phyloP scores from a whole-genome alignment of 1,140 invertebrate species.

The Drosophila equinoxialis region DNA sequence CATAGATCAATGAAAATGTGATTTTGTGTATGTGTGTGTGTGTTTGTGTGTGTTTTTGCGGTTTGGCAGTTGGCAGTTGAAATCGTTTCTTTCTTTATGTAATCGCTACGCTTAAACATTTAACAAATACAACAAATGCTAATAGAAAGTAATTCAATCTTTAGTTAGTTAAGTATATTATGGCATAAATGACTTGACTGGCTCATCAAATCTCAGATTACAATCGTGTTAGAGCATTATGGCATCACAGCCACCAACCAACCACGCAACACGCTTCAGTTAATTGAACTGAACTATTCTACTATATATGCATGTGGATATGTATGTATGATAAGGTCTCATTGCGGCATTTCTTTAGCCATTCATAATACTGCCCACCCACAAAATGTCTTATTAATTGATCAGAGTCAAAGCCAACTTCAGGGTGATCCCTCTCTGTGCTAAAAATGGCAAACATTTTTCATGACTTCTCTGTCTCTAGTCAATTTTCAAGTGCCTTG shows the following conservation, averaged over 20 bases:
- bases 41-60: slow-evolving; percentile 26
- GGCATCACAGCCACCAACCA: no score
- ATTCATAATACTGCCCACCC: slow-evolving; percentile 22
- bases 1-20: slow-evolving; percentile 25
- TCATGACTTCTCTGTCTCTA: slow-evolving; percentile 28
- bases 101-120: slow-evolving; percentile 63
- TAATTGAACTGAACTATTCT: no score
- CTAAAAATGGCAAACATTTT: slow-evolving; percentile 36
- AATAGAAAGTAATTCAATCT: slow-evolving; percentile 33
- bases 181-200: slow-evolving; percentile 50
- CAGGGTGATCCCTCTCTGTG: slow-evolving; percentile 33
- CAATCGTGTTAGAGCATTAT: not conserved
- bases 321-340: not conserved
- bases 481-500: not conserved
- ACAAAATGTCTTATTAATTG: slow-evolving; percentile 42
- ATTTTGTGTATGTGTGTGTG: slow-evolving; percentile 21
- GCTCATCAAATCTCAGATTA: slow-evolving; percentile 10
- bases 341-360: slow-evolving; percentile 19
- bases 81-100: slow-evolving; percentile 37
- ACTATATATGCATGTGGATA: no score
- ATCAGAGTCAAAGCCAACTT: slow-evolving; percentile 44
- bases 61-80: slow-evolving; percentile 12
- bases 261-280: no score
- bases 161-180: slow-evolving; percentile 22
- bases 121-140: slow-evolving; percentile 57